Base-by-base conservation (phyloP, 2,888 invertebrate species). In the Pseudanteris insignis region DNA sequence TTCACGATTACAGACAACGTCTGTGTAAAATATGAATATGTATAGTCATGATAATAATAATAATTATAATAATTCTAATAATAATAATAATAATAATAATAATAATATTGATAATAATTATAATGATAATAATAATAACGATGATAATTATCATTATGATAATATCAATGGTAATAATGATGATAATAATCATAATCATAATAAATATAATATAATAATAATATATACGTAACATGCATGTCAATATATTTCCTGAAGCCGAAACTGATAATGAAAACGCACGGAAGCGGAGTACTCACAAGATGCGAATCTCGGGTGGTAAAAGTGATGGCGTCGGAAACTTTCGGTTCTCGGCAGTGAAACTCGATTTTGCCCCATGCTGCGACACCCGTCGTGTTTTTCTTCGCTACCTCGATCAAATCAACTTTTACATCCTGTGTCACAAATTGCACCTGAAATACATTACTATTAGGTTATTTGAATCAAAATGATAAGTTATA, bases 241-340 rank as follows among this genome's bases (percentile, higher is more conserved):
- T 59, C 43, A 63, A 55, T 63, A 55, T 63, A 30, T 55, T 38
- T 57, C 32, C 38, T 63, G 55, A 57, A 57, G 58, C 55, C 33
- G 37, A 57, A 55, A 59, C 53, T 60, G 55, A 47, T 53, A 59
- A 38, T 47, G 15, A 33, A 36, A 53, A 53, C 13, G 36, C 59
- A 53, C 10, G 30, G 50, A 58, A 59, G 34, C 33, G 59, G 44
- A 46, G 40, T 73, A 83, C 88, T 87, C 81, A 94, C 94, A 87
- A 94, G 85, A 83, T 93, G 92, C 5, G 96, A 92, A 73, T 95
- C 93, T 65, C 91, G 87, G 1, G 94, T 94, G 60, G 92, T 90
- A 80, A 96, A 95, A 1, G 94, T 94, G 67, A 96, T 89, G 0
- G 96, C 94, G 79, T 95, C 93, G 47, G 90, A 90, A 11, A 90